Evolutionary conservation across 2,888 invertebrate genomes (phyloP).

Genomic region (Drosophila atripex): DNA sequence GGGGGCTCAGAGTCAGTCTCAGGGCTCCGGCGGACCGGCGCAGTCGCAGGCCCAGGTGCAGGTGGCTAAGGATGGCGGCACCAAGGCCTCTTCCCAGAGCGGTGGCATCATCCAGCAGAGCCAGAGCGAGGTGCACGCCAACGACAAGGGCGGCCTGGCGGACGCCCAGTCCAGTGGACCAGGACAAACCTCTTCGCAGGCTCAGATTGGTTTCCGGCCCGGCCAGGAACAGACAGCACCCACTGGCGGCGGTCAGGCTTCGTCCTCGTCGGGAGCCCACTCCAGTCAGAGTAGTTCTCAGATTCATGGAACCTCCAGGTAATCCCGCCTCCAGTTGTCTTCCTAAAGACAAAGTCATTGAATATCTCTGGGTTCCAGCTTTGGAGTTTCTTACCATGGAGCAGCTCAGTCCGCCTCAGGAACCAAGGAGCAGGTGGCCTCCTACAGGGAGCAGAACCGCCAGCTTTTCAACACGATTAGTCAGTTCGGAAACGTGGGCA

Average conservation of each 20-base stretch:
- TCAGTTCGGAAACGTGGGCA: slow-evolving; percentile 80
- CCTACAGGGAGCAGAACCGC: slow-evolving; percentile 88
- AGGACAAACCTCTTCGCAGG: slow-evolving; percentile 93
- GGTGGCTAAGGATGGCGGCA: slow-evolving; percentile 90
- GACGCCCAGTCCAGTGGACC: slow-evolving; percentile 94
- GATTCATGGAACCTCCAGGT: slow-evolving; percentile 90
- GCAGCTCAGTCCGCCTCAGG: slow-evolving; percentile 93
- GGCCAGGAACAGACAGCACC: slow-evolving; percentile 86
- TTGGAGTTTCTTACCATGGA: slow-evolving; percentile 90
- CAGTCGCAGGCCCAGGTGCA: slow-evolving; percentile 92
- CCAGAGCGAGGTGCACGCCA: slow-evolving; percentile 88
- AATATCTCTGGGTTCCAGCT: slow-evolving; percentile 82
- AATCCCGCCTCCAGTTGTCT: not conserved
- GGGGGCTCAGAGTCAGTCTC: slow-evolving; percentile 90
- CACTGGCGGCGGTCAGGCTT: slow-evolving; percentile 90
- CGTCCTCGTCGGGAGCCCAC: slow-evolving; percentile 90
- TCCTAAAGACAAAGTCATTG: not conserved
- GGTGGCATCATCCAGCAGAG: slow-evolving; percentile 90
- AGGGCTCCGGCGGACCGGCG: slow-evolving; percentile 89
- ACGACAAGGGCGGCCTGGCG: slow-evolving; percentile 92
- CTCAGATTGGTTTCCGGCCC: slow-evolving; percentile 94
- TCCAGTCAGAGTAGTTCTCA: slow-evolving; percentile 93
- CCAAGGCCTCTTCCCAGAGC: slow-evolving; percentile 90
- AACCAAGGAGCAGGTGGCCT: slow-evolving; percentile 85
- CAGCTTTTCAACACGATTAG: slow-evolving; percentile 88